Percentiles rank a stretch among this genome's conserved stretches.
phyloP scores from a whole-genome alignment of 2,113 vertebrate species.

The Sander lucioperca region DNA sequence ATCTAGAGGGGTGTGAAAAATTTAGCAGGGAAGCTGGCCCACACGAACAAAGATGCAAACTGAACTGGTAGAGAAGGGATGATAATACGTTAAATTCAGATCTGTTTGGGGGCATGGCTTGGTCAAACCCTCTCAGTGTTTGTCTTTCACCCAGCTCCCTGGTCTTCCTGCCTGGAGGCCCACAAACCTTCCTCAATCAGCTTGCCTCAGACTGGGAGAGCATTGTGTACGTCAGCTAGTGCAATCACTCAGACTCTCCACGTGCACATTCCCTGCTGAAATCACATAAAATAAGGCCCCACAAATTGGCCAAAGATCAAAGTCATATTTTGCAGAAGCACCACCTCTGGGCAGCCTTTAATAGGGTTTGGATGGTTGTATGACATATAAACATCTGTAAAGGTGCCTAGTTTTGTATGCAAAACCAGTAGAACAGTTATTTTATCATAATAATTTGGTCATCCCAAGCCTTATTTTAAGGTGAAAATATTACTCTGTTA shows the following conservation, averaged over 20 bases:
- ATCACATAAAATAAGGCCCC: conserved; percentile 23
- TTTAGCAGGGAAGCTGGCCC: conserved; percentile 43
- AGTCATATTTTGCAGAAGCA: conserved; percentile 19
- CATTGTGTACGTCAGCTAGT: conserved; percentile 43
- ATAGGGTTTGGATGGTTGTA: conserved; percentile 3
- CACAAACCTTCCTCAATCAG: conserved; percentile 29
- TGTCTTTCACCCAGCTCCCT: conserved; percentile 54
- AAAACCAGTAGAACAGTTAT: neutral
- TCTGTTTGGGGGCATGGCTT: conserved; percentile 32
- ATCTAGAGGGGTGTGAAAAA: conserved; percentile 48
- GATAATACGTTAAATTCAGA: conserved; percentile 30
- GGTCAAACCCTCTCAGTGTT: conserved; percentile 36
- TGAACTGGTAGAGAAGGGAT: conserved; percentile 13
- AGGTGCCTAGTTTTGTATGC: neutral
- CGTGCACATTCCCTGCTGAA: conserved; percentile 32
- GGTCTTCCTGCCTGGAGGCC: conserved; percentile 41
- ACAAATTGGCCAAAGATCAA: conserved; percentile 48
- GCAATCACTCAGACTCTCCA: conserved; percentile 22
- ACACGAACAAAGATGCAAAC: conserved; percentile 37
- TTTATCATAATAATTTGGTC: neutral
- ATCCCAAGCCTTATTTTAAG: neutral
- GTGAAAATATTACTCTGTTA: conserved; percentile 7
- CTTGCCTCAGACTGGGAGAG: conserved; percentile 47
- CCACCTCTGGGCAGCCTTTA: conserved; percentile 19
- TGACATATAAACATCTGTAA: conserved; percentile 13